Conservation (phyloP, 1,140 invertebrate genomes). For the Micrasema longulum region DNA sequence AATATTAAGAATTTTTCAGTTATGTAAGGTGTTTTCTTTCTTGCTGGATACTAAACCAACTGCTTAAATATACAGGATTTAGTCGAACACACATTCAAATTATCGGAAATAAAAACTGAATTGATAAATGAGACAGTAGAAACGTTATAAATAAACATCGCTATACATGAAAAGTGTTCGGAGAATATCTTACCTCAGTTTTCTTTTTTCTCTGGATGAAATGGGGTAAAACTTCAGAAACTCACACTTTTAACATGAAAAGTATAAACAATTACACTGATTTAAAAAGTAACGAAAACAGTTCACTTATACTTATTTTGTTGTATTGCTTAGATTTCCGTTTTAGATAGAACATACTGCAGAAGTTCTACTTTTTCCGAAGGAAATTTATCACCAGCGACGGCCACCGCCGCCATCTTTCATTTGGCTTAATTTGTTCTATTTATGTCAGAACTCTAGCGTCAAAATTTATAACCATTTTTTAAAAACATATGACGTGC, state of each 20-base stretch:
- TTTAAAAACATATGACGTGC: conserved; percentile 21
- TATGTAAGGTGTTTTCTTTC: conserved; percentile 24
- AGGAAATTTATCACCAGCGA: conserved; percentile 14
- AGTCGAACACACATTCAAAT: neutral
- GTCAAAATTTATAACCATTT: conserved; percentile 22
- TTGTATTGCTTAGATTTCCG: conserved; percentile 25
- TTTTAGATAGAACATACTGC: conserved; percentile 24
- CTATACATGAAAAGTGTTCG: conserved; percentile 1
- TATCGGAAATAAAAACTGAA: conserved; percentile 1
- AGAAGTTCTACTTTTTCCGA: conserved; percentile 38
- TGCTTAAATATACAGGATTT: conserved; percentile 12
- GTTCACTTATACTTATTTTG: conserved; percentile 24
- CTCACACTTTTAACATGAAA: conserved; percentile 41
- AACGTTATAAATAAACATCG: conserved; percentile 21
- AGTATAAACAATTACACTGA: conserved; percentile 24
- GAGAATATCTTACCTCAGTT: conserved; percentile 36
- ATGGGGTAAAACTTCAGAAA: conserved; percentile 28
- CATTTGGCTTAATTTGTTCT: conserved; percentile 29
- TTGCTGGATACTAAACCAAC: conserved; percentile 14
- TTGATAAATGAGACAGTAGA: conserved; percentile 1
- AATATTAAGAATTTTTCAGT: conserved; percentile 20
- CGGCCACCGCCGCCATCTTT: conserved; percentile 40
- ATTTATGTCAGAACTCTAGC: conserved; percentile 27
- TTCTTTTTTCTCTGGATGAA: conserved; percentile 41
- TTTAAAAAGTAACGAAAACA: conserved; percentile 15